Evolutionary conservation across 1,140 invertebrate genomes (phyloP), one percentile per base, ranked within the genome.

Genomic region (Leptonema lineaticorne): DNA sequence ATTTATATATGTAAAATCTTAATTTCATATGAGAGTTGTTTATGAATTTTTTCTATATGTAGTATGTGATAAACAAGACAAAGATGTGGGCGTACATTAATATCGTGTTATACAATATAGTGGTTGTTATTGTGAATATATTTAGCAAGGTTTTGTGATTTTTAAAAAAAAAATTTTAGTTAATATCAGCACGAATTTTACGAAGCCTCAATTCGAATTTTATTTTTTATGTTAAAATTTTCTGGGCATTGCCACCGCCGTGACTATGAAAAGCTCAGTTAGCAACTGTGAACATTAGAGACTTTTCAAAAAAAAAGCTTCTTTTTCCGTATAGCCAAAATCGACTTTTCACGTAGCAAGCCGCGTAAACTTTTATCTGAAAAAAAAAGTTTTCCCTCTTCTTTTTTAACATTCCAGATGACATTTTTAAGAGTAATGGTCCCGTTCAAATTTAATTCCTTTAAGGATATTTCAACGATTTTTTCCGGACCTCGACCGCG

Each of bases 401-500:
- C 50, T 53, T 59, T 59, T n/a, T 30, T 20, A 18, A 20, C 33
- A 59, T 59, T n/a, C 30, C 24, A 29, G 57, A 59, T 33, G 57
- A 59, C 33, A 59, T 59, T 59, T 59, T 59, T 24, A 22, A 16
- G 57, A 59, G 57, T 59, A 59, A 59, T 59, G 57, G 30, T 59
- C 57, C 57, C 30, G 14, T 59, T 59, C 57, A 59, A 59, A 59
- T 59, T 59, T 59, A 59, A 59, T 59, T 16, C 33, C 33, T 59
- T 37, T 37, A 59, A 59, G 28, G 8, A 33, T 59, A 20, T 59
- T 59, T 59, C 57, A 59, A 33, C 24, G 30, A 33, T 16, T 59
- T 59, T 53, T 59, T 33, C 57, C 27, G 57, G 16, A 16, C 33
- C 22, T 7, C 11, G 22, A 16, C 11, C 30, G 5, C 27, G 18